Percentiles rank a stretch among this genome's conserved stretches.
Conservation (phyloP, 2,113 vertebrate species). For the Cinclus mexicanus region DNA sequence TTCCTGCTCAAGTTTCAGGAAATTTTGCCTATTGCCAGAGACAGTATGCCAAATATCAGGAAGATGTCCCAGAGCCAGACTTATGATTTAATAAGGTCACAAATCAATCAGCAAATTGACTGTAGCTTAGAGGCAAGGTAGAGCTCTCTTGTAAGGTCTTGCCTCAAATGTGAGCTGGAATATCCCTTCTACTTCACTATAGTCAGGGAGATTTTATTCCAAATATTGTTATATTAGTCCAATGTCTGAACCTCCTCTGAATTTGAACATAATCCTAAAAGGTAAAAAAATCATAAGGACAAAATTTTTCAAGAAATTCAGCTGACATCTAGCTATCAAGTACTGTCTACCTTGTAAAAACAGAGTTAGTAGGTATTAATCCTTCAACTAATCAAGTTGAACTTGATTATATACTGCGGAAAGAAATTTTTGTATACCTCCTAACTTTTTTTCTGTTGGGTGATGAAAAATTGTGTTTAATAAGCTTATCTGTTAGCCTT, state of each 20-base stretch:
- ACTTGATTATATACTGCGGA: neutral
- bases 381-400: neutral
- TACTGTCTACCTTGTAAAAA: neutral
- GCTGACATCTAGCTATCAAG: neutral
- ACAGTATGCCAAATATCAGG: neutral
- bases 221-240: neutral
- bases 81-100: neutral
- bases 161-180: neutral
- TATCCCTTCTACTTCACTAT: neutral
- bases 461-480: neutral
- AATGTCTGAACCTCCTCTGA: neutral
- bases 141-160: fast-evolving
- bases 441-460: neutral
- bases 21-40: neutral
- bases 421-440: neutral
- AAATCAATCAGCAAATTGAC: neutral
- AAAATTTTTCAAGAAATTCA: neutral
- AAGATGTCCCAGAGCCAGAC: neutral
- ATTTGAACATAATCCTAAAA: neutral
- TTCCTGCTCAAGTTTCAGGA: neutral
- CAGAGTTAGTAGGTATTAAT: neutral
- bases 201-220: neutral
- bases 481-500: neutral
- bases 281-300: neutral
- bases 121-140: neutral